These are phyloP conservation scores for Erebia aethiops DNA, from an alignment of 2,888 invertebrate genomes.

Conservation along the genomic window DNA sequence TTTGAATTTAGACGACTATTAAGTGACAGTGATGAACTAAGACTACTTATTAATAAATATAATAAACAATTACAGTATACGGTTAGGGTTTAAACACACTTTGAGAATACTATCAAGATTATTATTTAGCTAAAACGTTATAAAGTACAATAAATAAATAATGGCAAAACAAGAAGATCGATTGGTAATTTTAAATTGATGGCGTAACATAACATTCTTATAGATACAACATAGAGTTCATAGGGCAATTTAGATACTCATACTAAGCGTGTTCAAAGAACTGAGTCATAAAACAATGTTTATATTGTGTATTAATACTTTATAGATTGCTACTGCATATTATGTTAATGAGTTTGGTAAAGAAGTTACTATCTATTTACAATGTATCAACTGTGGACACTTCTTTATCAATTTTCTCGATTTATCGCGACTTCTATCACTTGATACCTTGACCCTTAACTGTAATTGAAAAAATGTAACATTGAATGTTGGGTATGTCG, in stretches of 20 bases:
- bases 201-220: neutral
- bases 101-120: neutral
- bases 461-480: slow-evolving; percentile 13
- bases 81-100: neutral
- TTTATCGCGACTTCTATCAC: slow-evolving; percentile 3
- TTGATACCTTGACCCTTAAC: slow-evolving; percentile 16
- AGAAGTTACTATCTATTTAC: neutral
- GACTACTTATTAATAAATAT: slow-evolving; percentile 23
- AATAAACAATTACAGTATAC: slow-evolving; percentile 23
- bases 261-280: neutral
- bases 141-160: neutral
- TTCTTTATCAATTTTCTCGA: neutral
- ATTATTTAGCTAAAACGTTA: too few species aligned
- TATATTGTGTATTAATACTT: neutral
- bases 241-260: neutral
- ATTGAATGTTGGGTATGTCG: slow-evolving; percentile 15
- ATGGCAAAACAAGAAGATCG: neutral
- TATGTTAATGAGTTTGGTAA: neutral
- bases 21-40: slow-evolving; percentile 18
- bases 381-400: neutral
- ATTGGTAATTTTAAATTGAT: neutral
- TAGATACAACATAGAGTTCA: too few species aligned
- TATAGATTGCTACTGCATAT: neutral
- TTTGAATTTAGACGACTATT: slow-evolving; percentile 4
- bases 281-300: neutral